Base-by-base conservation (phyloP, 2,888 invertebrate species). In the Machimus rusticus region DNA sequence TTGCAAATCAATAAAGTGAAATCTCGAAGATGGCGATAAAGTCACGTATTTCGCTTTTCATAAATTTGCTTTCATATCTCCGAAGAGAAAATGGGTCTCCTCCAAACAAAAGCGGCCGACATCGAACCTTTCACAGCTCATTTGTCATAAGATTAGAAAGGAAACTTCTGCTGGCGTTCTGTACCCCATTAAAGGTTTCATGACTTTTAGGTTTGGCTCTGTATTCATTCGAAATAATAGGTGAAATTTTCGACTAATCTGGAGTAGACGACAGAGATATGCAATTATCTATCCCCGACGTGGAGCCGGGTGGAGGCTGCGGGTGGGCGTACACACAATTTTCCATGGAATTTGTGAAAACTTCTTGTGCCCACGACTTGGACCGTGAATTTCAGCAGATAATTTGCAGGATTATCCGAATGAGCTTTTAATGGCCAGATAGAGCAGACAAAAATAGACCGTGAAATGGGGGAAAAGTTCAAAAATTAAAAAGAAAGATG, bases 391-490 rank as follows among this genome's bases (percentile, higher is more conserved):
- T 81, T 66, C 66, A 66, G 14, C 12, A 84, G 37, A 84, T 66
- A 66, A 57, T 66, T 84, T 84, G 82, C 82, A 84, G 51, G 19
- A 84, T 84, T 66, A 57, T 39, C 19, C n/a, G 39, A 84, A 84
- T 84, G 82, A 66, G 82, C 37, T 84, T 84, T 84, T 84, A 84
- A 84, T 84, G 82, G 39, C 66, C 37, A 66, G 82, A 84, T 39
- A 66, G 39, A 84, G 39, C 19, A 31, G 82, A 34, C 34, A 66
- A 84, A 84, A 34, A 84, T 51, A 79, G 37, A 66, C 66, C 66
- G 19, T 66, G 39, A 57, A 66, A 84, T 37, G 39, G 31, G n/a
- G 51, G 8, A 55, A 55, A 34, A 81, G 55, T 19, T 57, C 51
- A 84, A 84, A 66, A 84, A 84, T 23, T 37, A 66, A 82, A 84